phyloP scores from a whole-genome alignment of 2,113 vertebrate species.

The Serinus canaria region DNA sequence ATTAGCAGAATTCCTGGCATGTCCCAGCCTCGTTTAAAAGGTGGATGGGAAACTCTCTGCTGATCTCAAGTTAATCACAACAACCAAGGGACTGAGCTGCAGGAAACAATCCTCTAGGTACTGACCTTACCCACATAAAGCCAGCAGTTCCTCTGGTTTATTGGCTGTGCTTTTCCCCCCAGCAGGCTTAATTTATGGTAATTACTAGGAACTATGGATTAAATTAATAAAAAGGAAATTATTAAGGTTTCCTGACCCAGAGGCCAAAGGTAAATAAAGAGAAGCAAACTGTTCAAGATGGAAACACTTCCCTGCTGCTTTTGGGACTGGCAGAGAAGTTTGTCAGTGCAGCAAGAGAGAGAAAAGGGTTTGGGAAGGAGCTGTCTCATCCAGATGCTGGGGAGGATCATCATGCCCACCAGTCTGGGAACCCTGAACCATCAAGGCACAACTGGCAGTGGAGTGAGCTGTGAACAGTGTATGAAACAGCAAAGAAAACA shows the following conservation, averaged over 20 bases:
- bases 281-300: neutral
- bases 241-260: constrained; percentile 52
- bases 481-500: neutral
- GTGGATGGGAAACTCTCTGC: constrained; percentile 50
- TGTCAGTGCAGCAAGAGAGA: neutral
- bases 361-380: neutral
- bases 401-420: neutral
- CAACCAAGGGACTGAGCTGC: constrained; percentile 20
- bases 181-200: constrained; percentile 66
- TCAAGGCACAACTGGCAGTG: neutral
- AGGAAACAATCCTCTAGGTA: constrained; percentile 48
- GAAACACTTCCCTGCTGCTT: neutral
- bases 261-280: constrained; percentile 44
- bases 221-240: constrained; percentile 67
- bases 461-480: neutral
- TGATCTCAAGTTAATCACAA: constrained; percentile 35
- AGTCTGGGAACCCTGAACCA: neutral
- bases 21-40: constrained; percentile 44
- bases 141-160: constrained; percentile 53
- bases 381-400: neutral
- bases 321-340: neutral
- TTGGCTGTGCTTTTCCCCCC: constrained; percentile 53
- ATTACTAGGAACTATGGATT: constrained; percentile 66
- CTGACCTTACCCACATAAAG: constrained; percentile 63
- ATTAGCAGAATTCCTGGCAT: constrained; percentile 43